Evolutionary conservation across 2,888 invertebrate species (phyloP), one percentile per base, ranked within the genome.

Genomic region (Apamea crenata): DNA sequence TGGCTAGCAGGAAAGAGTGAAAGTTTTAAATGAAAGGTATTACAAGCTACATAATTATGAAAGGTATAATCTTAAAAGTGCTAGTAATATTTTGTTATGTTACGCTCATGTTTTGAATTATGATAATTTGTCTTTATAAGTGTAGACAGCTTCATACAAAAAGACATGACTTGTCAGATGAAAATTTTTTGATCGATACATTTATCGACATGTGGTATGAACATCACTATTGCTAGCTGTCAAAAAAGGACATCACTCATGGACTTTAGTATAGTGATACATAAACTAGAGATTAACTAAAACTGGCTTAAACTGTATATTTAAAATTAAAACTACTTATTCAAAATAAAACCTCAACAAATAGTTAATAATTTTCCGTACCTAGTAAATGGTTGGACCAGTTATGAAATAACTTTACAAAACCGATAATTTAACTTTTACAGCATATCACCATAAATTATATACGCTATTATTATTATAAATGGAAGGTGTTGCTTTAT

Each of bases 381-480:
- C 40, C 1, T 40, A 44, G 32, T 25, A 36, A 68, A 66, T 53
- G 36, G 78, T 61, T 63, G 56, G 14, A 83, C 84, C 69, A 79
- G 75, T 85, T 85, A 66, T 63, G 65, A 75, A 84, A 63, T 84
- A 80, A 76, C 25, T 77, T 73, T 53, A 77, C 47, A 18, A 36
- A 50, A 78, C 77, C 74, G 36, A 81, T 84, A 78, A 87, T 84
- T 87, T 81, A 29, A 16, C 25, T 77, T 86, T 81, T 77, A 78
- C 53, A 67, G 63, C 66, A 59, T 73, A 87, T 82, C 82, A 85
- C 44, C 76, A 77, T 87, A 81, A 71, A 81, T 83, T 83, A 71
- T 50, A 21, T 3, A 66, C 6, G 21, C 69, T 56, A 59, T 73
- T 70, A 83, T 86, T 84, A 86, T 77, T n/a, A 56, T 56, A 70